Conservation (phyloP, 2,797 vertebrate species). For the Simalia tracyae region DNA sequence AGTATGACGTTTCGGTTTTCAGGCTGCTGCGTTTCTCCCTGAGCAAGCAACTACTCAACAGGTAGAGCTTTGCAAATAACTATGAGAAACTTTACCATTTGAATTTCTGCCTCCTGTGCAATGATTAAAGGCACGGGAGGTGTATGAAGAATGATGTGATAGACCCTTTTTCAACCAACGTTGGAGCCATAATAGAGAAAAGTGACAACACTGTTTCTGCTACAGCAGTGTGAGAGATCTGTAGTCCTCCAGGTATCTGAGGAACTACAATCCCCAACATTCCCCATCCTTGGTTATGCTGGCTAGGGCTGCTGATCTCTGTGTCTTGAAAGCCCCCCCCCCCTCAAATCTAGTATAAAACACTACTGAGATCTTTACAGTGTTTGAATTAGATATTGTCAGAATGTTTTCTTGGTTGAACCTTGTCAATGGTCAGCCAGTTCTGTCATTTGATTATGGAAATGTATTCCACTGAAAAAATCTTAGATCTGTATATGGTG, state of each 20-base stretch:
- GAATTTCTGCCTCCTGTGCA: background rate
- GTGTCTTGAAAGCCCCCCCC: background rate
- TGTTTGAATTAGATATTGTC: background rate
- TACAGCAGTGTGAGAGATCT: too few species aligned
- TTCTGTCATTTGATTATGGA: background rate
- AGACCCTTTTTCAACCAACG: too few species aligned
- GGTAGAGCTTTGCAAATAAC: background rate
- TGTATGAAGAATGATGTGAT: too few species aligned
- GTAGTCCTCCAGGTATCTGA: too few species aligned
- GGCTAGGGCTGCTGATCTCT: too few species aligned
- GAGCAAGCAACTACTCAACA: background rate
- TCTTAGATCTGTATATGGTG: background rate
- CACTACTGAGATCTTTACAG: too few species aligned
- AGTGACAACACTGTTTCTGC: background rate
- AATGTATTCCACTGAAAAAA: too few species aligned
- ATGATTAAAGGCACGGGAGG: background rate
- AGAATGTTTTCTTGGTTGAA: background rate
- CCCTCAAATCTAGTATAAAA: background rate
- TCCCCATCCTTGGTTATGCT: too few species aligned
- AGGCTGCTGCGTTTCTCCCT: background rate
- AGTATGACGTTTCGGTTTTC: background rate
- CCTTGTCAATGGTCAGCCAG: background rate
- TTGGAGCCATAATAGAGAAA: background rate
- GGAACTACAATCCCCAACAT: too few species aligned
- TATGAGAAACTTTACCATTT: background rate